These are phyloP conservation scores for Elephas maximus DNA, from an alignment of 2,113 vertebrate genomes.

Conservation along the genomic window DNA sequence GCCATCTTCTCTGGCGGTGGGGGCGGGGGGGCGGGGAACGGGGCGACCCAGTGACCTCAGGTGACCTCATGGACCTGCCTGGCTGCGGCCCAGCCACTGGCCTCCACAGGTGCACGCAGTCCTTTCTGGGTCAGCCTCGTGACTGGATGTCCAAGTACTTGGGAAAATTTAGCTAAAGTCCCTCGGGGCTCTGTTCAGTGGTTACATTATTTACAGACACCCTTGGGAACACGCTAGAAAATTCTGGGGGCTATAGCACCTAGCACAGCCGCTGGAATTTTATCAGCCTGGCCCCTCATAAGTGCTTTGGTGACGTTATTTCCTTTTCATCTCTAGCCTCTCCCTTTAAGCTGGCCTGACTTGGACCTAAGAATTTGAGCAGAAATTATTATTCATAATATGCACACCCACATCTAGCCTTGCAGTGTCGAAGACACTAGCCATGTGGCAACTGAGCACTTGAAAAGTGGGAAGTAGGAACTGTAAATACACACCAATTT, in stretches of 20 bases:
- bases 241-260: rapidly evolving
- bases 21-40: background rate
- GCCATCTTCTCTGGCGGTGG: background rate
- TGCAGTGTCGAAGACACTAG: background rate
- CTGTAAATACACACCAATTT: rapidly evolving
- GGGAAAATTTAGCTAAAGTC: slow-evolving; percentile 43
- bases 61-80: slow-evolving; percentile 57
- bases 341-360: background rate
- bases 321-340: background rate
- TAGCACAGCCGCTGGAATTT: rapidly evolving
- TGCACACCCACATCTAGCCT: background rate
- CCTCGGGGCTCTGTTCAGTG: background rate
- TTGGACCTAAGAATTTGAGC: background rate
- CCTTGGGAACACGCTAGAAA: background rate
- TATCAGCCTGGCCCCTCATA: background rate
- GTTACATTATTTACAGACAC: background rate
- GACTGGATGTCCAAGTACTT: slow-evolving; percentile 61
- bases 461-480: background rate
- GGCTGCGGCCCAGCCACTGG: background rate
- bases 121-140: slow-evolving; percentile 67
- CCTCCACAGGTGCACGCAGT: slow-evolving; percentile 31
- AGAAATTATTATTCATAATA: background rate
- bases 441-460: background rate
- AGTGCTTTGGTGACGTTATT: rapidly evolving
- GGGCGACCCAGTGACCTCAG: slow-evolving; percentile 60